Base-by-base conservation (phyloP, 2,113 vertebrate species). In the Phainopepla nitens region DNA sequence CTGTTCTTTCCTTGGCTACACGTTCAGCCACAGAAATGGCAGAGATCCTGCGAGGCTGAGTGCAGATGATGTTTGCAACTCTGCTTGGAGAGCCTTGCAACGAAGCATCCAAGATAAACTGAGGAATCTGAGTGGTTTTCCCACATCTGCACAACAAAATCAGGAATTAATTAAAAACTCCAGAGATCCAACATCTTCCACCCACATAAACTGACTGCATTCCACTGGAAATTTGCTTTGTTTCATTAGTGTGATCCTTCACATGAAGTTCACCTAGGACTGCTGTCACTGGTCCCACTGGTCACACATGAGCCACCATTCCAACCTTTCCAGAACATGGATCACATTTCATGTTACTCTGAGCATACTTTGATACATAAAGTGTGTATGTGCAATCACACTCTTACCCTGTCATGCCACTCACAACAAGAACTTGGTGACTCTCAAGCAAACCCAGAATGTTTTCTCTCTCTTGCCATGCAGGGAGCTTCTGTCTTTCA, bases 71-170 rank as follows among this genome's bases (percentile, higher is more conserved):
- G 97, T 99, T 99, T 87, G 98, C 98, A 90, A 99, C 98, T 49
- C 94, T 93, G 33, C 94, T 96, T 0, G 98, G 95, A 15, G 98
- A 96, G 15, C 98, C 98, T 15, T 82, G 90, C 80, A 99, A 91
- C 10, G 99, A 98, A 33, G 97, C 96, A 68, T 99, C 99, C 97
- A 99, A 97, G 94, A 99, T 99, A 96, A 99, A 99, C 96, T 99
- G 99, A 93, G 99, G 99, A 91, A 99, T 99, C 98, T 99, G 99
- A 61, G 99, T 99, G 42, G 99, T 99, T 95, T 99, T 99, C 61
- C 99, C 99, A 96, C 99, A 99, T 49, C 99, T 99, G 92, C n/a
- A 75, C 15, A 76, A 71, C 58, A 82, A 97, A 93, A 92, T 13
- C 54, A 80, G 31, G 23, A 18, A 71, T 50, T 60, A 39, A 42